Base-by-base conservation (phyloP, 1,140 invertebrate genomes). In the Harlomillsia oculata region DNA sequence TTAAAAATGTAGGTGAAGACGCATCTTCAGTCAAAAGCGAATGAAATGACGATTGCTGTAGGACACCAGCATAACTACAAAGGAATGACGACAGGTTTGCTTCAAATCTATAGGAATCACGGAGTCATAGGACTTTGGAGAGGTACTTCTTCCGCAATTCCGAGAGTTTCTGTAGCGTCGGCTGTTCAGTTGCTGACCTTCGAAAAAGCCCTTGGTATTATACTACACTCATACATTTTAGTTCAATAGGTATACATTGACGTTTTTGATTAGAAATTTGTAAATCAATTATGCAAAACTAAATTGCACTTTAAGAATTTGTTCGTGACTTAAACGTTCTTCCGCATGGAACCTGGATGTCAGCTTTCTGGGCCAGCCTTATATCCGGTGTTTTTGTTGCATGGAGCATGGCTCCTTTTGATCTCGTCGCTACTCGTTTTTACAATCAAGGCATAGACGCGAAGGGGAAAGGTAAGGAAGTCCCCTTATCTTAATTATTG, bases 321-420 rank as follows among this genome's bases (percentile, higher is more conserved):
- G 45, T 60, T 5, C 28, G 49, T 18, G 39, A 54, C 5, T 43
- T 51, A 30, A 1, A 50, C 20, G 26, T 34, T 39, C 46, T 55
- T 20, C 43, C 29, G n/a, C 40, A 58, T 25, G 28, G 49, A 34
- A 55, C 57, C 20, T 73, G 79, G 76, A 16, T 78, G 82, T 14
- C 74, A 84, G 86, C 0, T 20, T 83, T 94, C 63, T 63, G 79
- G 9, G 82, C 85, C 3, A 84, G 85, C 23, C 78, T 86, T 64
- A 71, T 89, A 13, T 85, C 87, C 14, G 89, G 89, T 2, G 69
- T 87, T 14, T 79, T 83, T 14, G 85, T 93, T 67, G 83, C 85
- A 1, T 44, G 88, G 0, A 80, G 80, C 36, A 88, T 93, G 74
- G 90, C 89, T 28, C 91, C 91, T 0, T 89, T 93, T 64, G 91